Evolutionary conservation across 2,113 vertebrate species (phyloP).

Genomic region (Scopus umbretta): DNA sequence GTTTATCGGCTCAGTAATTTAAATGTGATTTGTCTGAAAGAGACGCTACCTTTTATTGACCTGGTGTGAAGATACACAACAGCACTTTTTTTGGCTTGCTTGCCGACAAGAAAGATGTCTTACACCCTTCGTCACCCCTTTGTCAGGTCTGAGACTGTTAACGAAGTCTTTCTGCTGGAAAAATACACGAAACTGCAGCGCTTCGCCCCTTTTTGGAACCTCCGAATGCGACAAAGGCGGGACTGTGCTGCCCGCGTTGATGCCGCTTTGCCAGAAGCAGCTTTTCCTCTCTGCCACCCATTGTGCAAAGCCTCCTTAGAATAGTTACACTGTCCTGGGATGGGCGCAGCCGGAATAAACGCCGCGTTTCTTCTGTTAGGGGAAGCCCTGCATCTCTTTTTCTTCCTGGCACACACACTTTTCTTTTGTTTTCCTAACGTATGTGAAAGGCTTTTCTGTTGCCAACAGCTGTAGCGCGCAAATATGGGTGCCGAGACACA

Average conservation of each 20-base stretch:
- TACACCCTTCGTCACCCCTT: fast-evolving
- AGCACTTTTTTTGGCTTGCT: neutral
- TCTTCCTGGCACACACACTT: fast-evolving
- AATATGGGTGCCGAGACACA: too few species aligned
- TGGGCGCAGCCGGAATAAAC: neutral
- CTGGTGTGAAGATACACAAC: neutral
- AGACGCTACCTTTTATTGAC: neutral
- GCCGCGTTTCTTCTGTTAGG: neutral
- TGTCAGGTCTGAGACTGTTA: neutral
- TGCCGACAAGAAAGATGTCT: neutral
- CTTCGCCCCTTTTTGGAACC: neutral
- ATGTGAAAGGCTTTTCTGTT: neutral
- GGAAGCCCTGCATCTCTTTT: neutral
- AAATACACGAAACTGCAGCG: neutral
- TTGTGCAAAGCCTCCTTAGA: neutral
- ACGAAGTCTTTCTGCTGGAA: neutral
- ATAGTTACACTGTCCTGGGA: neutral
- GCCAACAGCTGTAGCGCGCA: neutral
- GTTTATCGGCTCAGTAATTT: neutral
- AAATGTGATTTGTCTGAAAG: neutral
- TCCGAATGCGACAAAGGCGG: neutral
- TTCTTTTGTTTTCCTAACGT: neutral
- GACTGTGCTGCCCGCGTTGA: neutral
- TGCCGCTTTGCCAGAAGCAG: neutral
- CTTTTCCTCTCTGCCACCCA: neutral